A percentile compares a stretch with the other conserved stretches of the same genome.
Conservation (phyloP, 2,797 vertebrate genomes). For the Coluber constrictor region DNA sequence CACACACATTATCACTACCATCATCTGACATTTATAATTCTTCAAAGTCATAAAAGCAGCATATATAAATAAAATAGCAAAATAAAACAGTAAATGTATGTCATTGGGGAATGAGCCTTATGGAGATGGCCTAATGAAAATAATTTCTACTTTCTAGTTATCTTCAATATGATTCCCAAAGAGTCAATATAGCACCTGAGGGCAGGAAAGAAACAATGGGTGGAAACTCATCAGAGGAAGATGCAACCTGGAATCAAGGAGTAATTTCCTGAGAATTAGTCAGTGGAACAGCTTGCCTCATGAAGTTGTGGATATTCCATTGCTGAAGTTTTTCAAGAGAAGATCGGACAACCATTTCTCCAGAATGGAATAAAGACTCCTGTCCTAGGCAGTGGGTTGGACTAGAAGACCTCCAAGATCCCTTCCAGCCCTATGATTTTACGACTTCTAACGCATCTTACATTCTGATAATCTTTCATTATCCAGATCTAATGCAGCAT, state of each 20-base stretch:
- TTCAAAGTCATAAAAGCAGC: not conserved
- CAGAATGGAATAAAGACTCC: too few species aligned
- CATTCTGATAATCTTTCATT: slow-evolving; percentile 16
- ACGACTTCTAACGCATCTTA: slow-evolving; percentile 7
- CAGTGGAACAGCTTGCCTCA: not conserved
- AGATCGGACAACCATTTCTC: not conserved
- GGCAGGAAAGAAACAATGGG: not conserved
- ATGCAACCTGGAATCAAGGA: not conserved
- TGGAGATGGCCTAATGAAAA: slow-evolving; percentile 11
- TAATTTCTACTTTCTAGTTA: not conserved
- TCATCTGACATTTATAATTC: not conserved
- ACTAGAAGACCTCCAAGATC: not conserved
- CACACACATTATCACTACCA: not conserved
- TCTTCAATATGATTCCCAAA: not conserved
- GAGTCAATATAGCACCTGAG: not conserved
- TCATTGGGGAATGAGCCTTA: slow-evolving; percentile 25
- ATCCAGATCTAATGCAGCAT: not conserved
- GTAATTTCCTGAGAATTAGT: not conserved
- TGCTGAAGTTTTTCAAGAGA: not conserved
- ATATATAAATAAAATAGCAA: slow-evolving; percentile 4
- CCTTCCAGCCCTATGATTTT: not conserved
- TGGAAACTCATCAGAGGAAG: not conserved
- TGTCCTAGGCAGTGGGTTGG: too few species aligned
- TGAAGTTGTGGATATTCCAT: not conserved
- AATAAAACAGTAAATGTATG: not conserved